Percentiles rank a stretch among this genome's conserved stretches.
Conservation (phyloP, 2,888 invertebrate genomes). For the Drosophila mimetica region DNA sequence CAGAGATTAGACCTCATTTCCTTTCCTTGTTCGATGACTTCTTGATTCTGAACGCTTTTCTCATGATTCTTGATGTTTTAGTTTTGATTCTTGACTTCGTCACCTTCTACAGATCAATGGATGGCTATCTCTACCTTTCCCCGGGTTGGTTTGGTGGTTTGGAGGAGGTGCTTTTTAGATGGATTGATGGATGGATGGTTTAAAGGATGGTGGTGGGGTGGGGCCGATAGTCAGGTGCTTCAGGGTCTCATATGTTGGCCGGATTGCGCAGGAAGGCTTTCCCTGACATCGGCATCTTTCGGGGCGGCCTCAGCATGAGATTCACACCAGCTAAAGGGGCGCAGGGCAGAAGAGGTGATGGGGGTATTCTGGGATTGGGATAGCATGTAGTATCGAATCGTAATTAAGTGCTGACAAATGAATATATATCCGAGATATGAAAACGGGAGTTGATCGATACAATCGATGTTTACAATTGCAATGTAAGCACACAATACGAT, state of each 20-base stretch:
- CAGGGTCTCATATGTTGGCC: slow-evolving; percentile 9
- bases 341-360: slow-evolving; percentile 1
- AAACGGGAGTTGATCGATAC: neutral
- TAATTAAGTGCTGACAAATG: neutral
- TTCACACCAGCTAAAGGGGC: slow-evolving; percentile 22
- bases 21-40: neutral
- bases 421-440: too few species aligned
- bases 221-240: too few species aligned
- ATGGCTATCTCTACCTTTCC: slow-evolving; percentile 16
- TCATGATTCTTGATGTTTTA: neutral
- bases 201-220: neutral
- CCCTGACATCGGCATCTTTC: slow-evolving; percentile 9
- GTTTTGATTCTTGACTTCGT: neutral
- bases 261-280: slow-evolving; percentile 14
- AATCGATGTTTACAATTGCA: neutral
- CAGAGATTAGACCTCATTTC: too few species aligned
- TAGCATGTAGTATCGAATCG: too few species aligned
- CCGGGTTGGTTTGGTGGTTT: slow-evolving; percentile 2
- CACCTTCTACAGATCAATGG: too few species aligned
- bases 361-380: neutral
- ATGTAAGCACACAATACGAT: too few species aligned
- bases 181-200: neutral
- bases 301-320: slow-evolving; percentile 5
- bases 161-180: slow-evolving; percentile 4
- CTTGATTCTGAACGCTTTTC: neutral